A percentile compares a stretch with the other conserved stretches of the same genome.
Evolutionary conservation across 2,113 vertebrate species (phyloP).

Genomic region (Cariama cristata): DNA sequence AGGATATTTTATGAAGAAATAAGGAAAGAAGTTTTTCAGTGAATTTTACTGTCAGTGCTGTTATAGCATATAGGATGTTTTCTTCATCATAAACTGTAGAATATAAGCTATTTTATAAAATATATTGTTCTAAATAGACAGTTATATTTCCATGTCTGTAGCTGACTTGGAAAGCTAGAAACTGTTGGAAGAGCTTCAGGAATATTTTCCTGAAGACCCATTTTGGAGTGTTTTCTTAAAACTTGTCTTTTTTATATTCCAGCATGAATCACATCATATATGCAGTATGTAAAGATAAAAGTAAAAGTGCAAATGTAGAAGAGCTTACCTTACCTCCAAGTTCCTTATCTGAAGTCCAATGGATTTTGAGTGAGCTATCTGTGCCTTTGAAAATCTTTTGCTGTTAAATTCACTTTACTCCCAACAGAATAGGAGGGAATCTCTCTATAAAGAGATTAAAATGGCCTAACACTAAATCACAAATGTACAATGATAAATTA

Average conservation of each 20-base stretch:
- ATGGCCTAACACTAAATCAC: not conserved
- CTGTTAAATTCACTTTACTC: not conserved
- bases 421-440: not conserved
- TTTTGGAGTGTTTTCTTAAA: not conserved
- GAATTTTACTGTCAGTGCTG: not conserved
- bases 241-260: not conserved
- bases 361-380: not conserved
- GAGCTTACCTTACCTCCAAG: not conserved
- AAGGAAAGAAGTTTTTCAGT: not conserved
- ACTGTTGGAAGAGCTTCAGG: not conserved
- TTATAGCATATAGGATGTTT: not conserved
- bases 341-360: not conserved
- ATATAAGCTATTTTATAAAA: not conserved
- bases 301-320: not conserved
- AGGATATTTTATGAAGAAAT: not conserved
- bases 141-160: not conserved
- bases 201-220: not conserved
- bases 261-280: not conserved
- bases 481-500: not conserved
- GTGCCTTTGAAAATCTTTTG: not conserved
- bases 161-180: not conserved
- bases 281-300: not conserved
- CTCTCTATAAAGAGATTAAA: not conserved
- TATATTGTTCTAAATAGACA: not conserved
- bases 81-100: not conserved